Conservation (phyloP, 2,113 vertebrate genomes). For the Odontophorus gujanensis region DNA sequence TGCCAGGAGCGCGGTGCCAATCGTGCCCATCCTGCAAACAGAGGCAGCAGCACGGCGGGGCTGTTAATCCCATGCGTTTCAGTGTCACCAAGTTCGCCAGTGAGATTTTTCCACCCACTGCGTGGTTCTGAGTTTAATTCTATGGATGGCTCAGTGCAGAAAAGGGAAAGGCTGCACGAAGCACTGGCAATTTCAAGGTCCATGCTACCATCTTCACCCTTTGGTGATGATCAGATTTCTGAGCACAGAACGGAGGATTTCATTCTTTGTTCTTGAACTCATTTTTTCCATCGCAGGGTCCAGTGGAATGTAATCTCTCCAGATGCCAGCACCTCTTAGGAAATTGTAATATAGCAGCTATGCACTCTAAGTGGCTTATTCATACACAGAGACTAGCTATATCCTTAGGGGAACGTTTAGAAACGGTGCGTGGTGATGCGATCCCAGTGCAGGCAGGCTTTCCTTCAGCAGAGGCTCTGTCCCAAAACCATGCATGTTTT, state of each 20-base stretch:
- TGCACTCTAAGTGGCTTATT: conserved; percentile 67
- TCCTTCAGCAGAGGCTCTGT: not conserved
- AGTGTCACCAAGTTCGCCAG: not conserved
- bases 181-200: accelerated
- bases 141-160: not conserved
- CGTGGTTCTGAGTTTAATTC: not conserved
- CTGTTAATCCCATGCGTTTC: not conserved
- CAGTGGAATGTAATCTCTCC: conserved; percentile 74
- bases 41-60: not conserved
- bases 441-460: not conserved
- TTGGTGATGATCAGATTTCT: conserved; percentile 49
- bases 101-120: not conserved
- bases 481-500: not conserved
- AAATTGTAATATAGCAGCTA: conserved; percentile 69
- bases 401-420: conserved; percentile 13
- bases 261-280: conserved; percentile 74
- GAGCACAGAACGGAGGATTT: conserved; percentile 59
- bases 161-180: not conserved
- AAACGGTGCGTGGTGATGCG: not conserved
- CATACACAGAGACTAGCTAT: conserved; percentile 33
- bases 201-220: not conserved
- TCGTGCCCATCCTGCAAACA: conserved; percentile 49
- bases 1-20: conserved; percentile 22
- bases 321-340: conserved; percentile 75
- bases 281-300: conserved; percentile 74